These are phyloP conservation scores for Mimas tiliae DNA, from an alignment of 2,888 invertebrate species.

Conservation along the genomic window DNA sequence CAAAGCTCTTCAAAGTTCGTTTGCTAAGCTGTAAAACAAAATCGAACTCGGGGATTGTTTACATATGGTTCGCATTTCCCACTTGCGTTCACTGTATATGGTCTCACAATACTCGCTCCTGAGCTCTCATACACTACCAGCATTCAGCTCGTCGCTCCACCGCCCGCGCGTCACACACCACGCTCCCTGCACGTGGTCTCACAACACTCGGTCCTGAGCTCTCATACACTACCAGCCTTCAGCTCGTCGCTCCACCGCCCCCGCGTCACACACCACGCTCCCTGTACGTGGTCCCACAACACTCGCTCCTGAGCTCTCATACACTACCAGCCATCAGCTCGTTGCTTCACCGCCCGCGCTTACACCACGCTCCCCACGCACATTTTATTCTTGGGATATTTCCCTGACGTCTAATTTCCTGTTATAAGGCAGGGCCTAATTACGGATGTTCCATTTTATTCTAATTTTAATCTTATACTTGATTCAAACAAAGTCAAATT, in stretches of 20 bases:
- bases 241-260: conserved; percentile 1
- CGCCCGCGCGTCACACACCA: conserved; percentile 4
- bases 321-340: conserved; percentile 2
- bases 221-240: conserved; percentile 11
- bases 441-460: conserved; percentile 34
- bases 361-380: conserved; percentile 8
- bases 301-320: conserved; percentile 1
- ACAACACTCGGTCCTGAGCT: conserved; percentile 20
- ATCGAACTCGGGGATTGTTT: too few relatives aligned
- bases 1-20: too few relatives aligned
- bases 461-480: conserved; percentile 41
- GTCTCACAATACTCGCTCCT: not conserved
- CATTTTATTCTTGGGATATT: too few relatives aligned
- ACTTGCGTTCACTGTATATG: not conserved
- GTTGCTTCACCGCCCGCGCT: conserved; percentile 1
- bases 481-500: conserved; percentile 40
- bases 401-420: conserved; percentile 3
- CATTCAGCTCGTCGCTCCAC: conserved; percentile 9
- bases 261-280: not conserved
- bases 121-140: conserved; percentile 4
- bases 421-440: conserved; percentile 24
- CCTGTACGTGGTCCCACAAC: not conserved
- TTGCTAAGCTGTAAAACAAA: not conserved
- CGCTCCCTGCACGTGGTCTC: conserved; percentile 16
- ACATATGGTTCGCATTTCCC: not conserved